Base-by-base conservation (phyloP, 2,797 vertebrate genomes). In the Mormyrus hasselquistii region DNA sequence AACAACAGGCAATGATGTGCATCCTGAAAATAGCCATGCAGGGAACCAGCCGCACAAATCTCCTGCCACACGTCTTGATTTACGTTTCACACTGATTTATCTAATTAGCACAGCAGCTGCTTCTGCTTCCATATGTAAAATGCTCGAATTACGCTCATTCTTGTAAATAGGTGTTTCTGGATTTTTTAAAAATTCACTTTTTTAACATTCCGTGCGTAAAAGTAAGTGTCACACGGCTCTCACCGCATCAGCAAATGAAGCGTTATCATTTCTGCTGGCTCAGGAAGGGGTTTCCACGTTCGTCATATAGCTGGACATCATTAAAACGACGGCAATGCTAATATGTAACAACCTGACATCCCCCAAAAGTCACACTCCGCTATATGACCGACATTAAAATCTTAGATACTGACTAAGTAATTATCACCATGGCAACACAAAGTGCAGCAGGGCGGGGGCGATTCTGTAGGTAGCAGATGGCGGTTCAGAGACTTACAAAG, bases 401-500 rank as follows among this genome's bases (percentile, higher is more conserved):
- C 65, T 69, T 69, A 69, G 3, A 69, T 69, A 19, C 6, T 76
- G 34, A 38, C 2, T 41, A 16, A 16, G 65, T 38, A 73, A 38
- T 73, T 16, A 16, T 73, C 59, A 62, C 25, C 62, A 29, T 29
- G 62, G 9, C n/a, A 47, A 44, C 34, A 82, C 16, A 82, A 44
- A 47, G 47, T 85, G 83, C 22, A 50, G 10, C 22, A 38, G 12
- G 53, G 34, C 0, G 14, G 82, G 49, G 44, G 5, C 16, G 2
- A 44, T 79, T 79, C 73, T 41, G 73, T 79, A 79, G 38, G 16
- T 9, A 7, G 29, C 0, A 2, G 14, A 57, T 4, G 59, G n/a
- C 3, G 87, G 12, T 29, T 38, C 65, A 55, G 34, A 79, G 41
- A 94, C 94, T 94, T 91, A 94, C 94, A 34, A 94, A 94, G 90